Percentiles rank a stretch among this genome's conserved stretches.
Evolutionary conservation across 2,797 vertebrate species (phyloP).

Genomic region (Rousettus madagascariensis): DNA sequence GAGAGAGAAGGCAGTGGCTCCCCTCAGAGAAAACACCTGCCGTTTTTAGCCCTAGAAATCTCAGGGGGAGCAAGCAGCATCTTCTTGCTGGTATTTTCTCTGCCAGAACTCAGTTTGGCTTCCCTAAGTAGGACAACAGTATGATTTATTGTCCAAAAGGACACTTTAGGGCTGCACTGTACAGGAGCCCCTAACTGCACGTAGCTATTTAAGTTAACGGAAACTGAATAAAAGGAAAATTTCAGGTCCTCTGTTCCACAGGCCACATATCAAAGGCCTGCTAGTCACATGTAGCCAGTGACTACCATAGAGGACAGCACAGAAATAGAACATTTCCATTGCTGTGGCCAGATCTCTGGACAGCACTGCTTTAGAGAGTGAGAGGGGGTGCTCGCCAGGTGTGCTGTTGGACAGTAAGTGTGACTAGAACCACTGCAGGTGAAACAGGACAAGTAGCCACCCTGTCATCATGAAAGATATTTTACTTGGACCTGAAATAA

Average conservation of each 20-base stretch:
- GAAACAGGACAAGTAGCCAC: neutral
- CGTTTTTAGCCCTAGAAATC: neutral
- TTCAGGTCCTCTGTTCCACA: neutral
- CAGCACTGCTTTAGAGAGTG: neutral
- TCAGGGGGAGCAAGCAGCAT: neutral
- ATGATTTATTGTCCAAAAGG: neutral
- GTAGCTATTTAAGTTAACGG: neutral
- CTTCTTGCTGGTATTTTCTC: neutral
- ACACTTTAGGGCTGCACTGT: too few species aligned
- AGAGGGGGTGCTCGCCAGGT: neutral
- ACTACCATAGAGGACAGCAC: rapidly evolving
- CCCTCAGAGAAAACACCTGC: neutral
- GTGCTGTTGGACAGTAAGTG: neutral
- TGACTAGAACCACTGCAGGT: neutral
- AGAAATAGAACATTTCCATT: neutral
- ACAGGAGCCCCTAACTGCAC: neutral
- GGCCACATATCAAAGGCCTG: neutral
- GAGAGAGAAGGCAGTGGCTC: neutral
- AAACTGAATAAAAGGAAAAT: neutral
- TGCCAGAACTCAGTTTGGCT: neutral
- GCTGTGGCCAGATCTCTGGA: neutral
- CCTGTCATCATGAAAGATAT: neutral
- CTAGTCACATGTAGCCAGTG: neutral
- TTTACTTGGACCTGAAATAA: neutral
- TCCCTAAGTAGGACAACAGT: neutral